A percentile compares a stretch with the other conserved stretches of the same genome.
These are phyloP conservation scores for Momotus momota DNA, from an alignment of 2,797 vertebrate genomes.

Conservation along the genomic window DNA sequence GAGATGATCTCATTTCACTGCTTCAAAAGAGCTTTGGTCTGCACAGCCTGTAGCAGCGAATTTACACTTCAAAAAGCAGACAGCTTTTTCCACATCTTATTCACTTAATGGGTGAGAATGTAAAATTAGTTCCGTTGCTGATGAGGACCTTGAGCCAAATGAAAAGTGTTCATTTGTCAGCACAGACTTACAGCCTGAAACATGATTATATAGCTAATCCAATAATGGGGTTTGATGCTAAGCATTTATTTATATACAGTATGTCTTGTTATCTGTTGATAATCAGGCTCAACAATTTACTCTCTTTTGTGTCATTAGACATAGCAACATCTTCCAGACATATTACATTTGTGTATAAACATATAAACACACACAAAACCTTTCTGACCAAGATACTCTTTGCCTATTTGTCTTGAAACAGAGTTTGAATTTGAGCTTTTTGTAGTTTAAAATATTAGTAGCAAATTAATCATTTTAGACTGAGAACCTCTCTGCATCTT, in stretches of 20 bases:
- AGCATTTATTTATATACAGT: slow-evolving; percentile 87
- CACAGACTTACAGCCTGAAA: slow-evolving; percentile 85
- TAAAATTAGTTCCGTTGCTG: slow-evolving; percentile 88
- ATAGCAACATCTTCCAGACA: slow-evolving; percentile 80
- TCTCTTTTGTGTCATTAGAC: slow-evolving; percentile 82
- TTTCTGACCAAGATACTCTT: slow-evolving; percentile 69
- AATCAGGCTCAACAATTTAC: slow-evolving; percentile 86
- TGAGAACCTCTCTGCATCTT: slow-evolving; percentile 27
- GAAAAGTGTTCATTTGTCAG: slow-evolving; percentile 90
- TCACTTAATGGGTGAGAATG: slow-evolving; percentile 88
- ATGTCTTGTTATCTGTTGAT: slow-evolving; percentile 86
- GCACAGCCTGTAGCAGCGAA: slow-evolving; percentile 86
- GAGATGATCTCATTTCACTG: slow-evolving; percentile 87
- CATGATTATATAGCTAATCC: slow-evolving; percentile 89
- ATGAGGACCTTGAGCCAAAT: slow-evolving; percentile 89
- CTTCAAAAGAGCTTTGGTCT: slow-evolving; percentile 88
- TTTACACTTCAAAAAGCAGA: slow-evolving; percentile 89
- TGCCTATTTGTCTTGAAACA: slow-evolving; percentile 43
- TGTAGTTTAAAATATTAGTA: slow-evolving; percentile 66
- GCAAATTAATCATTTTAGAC: slow-evolving; percentile 56
- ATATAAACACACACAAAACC: slow-evolving; percentile 75
- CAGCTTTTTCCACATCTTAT: slow-evolving; percentile 87
- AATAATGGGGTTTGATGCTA: slow-evolving; percentile 86
- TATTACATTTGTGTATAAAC: slow-evolving; percentile 78
- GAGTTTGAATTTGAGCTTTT: slow-evolving; percentile 50